These are phyloP conservation scores for Chiroxiphia lanceolata DNA, from an alignment of 2,797 vertebrate species.

Conservation along the genomic window DNA sequence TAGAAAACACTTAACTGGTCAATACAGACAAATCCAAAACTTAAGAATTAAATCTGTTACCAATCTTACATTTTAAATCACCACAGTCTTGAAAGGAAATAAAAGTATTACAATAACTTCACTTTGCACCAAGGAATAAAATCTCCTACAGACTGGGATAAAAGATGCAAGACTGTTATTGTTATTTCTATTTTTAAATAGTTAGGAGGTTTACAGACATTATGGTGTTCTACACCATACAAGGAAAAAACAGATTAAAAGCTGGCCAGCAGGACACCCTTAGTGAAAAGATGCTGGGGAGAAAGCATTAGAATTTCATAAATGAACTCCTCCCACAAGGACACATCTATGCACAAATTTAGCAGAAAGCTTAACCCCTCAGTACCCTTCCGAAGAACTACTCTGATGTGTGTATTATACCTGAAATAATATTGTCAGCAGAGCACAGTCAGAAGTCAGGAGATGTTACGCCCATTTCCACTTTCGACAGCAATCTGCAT, in stretches of 20 bases:
- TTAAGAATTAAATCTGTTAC: neutral
- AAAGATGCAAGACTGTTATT: conserved; percentile 14
- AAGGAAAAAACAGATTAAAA: conserved; percentile 39
- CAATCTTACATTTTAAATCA: neutral
- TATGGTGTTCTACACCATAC: conserved; percentile 41
- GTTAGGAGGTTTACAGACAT: conserved; percentile 36
- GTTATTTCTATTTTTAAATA: conserved; percentile 62
- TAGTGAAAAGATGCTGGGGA: neutral
- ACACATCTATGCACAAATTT: neutral
- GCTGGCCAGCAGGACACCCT: neutral
- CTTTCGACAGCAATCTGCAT: neutral
- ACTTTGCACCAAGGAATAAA: neutral
- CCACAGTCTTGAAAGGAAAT: neutral
- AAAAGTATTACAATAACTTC: neutral
- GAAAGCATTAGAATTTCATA: neutral
- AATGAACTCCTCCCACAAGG: neutral
- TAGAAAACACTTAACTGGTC: neutral
- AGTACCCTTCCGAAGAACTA: neutral
- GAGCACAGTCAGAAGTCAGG: neutral
- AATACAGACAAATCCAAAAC: neutral
- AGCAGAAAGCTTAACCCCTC: neutral
- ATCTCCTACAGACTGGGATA: neutral
- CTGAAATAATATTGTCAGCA: neutral
- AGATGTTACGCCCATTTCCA: neutral
- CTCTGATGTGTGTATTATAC: neutral